A percentile compares a stretch with the other conserved stretches of the same genome.
Conservation (phyloP, 1,140 invertebrate genomes). For the Drosophila nigrodunni region DNA sequence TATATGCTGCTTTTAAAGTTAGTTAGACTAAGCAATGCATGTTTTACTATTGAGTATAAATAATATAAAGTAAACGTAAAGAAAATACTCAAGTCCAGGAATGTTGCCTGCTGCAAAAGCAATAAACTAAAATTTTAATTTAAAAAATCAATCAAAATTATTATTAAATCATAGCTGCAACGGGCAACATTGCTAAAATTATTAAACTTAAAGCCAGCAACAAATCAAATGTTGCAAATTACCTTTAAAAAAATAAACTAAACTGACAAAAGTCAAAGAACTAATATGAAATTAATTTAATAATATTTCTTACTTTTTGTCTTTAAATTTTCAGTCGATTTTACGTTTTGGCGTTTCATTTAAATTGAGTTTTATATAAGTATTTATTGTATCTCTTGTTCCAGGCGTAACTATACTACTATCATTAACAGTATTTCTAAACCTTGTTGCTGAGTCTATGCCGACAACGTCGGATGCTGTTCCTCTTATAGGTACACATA, state of each 20-base stretch:
- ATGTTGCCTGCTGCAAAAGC: slow-evolving; percentile 43
- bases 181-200: slow-evolving; percentile 28
- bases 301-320: slow-evolving; percentile 65
- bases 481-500: slow-evolving; percentile 88
- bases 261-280: slow-evolving; percentile 48
- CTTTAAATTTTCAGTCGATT: slow-evolving; percentile 64
- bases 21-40: slow-evolving; percentile 64
- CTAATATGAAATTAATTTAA: slow-evolving; percentile 47
- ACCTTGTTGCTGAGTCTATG: slow-evolving; percentile 96
- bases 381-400: slow-evolving; percentile 84
- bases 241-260: slow-evolving; percentile 36
- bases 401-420: slow-evolving; percentile 99
- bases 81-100: slow-evolving; percentile 7
- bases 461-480: slow-evolving; percentile 96
- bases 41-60: slow-evolving; percentile 57
- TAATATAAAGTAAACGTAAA: slow-evolving; percentile 56
- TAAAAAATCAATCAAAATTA: neutral
- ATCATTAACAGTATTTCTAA: slow-evolving; percentile 99
- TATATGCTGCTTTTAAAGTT: slow-evolving; percentile 67
- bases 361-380: slow-evolving; percentile 70
- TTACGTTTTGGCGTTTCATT: slow-evolving; percentile 66
- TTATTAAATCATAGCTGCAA: neutral
- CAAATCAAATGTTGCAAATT: slow-evolving; percentile 11
- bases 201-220: slow-evolving; percentile 29
- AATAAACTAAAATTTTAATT: neutral